Conservation (phyloP, 2,888 invertebrate genomes). For the Arctia plantaginis region DNA sequence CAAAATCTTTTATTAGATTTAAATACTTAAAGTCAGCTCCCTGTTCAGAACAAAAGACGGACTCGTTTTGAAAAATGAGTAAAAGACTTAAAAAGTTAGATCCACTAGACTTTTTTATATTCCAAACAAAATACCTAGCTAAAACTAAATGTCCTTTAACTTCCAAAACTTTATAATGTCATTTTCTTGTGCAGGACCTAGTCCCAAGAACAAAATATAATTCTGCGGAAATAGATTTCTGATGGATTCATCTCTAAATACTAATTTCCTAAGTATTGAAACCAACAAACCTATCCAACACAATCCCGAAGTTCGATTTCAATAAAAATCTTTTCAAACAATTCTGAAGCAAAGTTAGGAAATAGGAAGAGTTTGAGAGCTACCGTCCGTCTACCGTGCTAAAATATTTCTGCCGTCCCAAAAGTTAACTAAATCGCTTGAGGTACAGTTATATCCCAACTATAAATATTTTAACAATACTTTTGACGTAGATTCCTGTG, state of each 20-base stretch:
- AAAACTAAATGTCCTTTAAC: not conserved
- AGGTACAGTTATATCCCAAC: not conserved
- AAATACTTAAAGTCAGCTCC: not conserved
- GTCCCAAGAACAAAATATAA: not conserved
- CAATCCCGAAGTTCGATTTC: not conserved
- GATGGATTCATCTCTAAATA: not conserved
- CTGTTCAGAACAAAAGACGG: not conserved
- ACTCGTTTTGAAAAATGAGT: too few relatives aligned
- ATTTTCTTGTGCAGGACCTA: not conserved
- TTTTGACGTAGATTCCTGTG: not conserved
- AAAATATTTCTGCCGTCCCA: conserved; percentile 7
- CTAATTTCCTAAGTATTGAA: not conserved
- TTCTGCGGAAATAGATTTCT: not conserved
- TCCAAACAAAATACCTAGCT: too few relatives aligned
- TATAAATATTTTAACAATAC: conserved; percentile 2
- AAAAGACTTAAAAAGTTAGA: not conserved
- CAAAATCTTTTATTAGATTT: not conserved
- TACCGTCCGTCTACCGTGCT: not conserved
- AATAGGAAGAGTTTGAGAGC: conserved; percentile 1
- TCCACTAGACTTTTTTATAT: not conserved
- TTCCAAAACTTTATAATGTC: not conserved
- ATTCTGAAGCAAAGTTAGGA: conserved; percentile 8
- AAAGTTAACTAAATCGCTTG: conserved; percentile 1
- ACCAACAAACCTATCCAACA: too few relatives aligned
- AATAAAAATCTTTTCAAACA: conserved; percentile 3